Percentiles rank a stretch among this genome's conserved stretches.
These are phyloP conservation scores for Mormyrus iriodes DNA, from an alignment of 2,113 vertebrate genomes.

Conservation along the genomic window DNA sequence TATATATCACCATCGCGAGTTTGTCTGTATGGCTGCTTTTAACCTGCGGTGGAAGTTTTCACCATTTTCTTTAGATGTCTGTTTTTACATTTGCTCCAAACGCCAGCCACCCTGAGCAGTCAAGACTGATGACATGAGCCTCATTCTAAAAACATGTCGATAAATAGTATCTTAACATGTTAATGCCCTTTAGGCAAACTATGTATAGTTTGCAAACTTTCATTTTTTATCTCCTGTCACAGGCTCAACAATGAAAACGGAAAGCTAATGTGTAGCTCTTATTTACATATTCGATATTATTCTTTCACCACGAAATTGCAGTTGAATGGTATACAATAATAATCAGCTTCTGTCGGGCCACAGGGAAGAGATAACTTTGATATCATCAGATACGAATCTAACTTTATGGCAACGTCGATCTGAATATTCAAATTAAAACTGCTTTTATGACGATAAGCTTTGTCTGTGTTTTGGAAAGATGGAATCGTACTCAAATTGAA, in stretches of 20 bases:
- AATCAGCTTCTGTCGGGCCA: background rate
- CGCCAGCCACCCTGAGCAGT: background rate
- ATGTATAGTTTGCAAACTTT: background rate
- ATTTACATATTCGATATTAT: slow-evolving; percentile 11
- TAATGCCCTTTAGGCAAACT: slow-evolving; percentile 7
- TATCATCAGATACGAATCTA: slow-evolving; percentile 5
- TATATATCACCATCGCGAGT: background rate
- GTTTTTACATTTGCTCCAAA: background rate
- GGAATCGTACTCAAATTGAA: slow-evolving; percentile 8
- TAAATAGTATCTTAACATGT: background rate
- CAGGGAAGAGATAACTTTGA: slow-evolving; percentile 16
- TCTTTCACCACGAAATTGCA: background rate
- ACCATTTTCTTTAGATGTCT: background rate
- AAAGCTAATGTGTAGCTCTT: slow-evolving; percentile 1
- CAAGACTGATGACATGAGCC: background rate
- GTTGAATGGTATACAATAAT: slow-evolving; percentile 7
- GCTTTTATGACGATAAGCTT: slow-evolving; percentile 15
- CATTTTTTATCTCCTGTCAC: background rate
- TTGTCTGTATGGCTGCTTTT: background rate
- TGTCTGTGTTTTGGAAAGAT: slow-evolving; percentile 12
- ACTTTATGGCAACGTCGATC: slow-evolving; percentile 16
- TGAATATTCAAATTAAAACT: slow-evolving; percentile 21
- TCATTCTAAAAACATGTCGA: background rate
- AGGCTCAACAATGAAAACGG: background rate
- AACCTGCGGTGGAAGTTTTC: background rate